Base-by-base conservation (phyloP, 2,113 vertebrate species). In the Epinephelus lanceolatus region DNA sequence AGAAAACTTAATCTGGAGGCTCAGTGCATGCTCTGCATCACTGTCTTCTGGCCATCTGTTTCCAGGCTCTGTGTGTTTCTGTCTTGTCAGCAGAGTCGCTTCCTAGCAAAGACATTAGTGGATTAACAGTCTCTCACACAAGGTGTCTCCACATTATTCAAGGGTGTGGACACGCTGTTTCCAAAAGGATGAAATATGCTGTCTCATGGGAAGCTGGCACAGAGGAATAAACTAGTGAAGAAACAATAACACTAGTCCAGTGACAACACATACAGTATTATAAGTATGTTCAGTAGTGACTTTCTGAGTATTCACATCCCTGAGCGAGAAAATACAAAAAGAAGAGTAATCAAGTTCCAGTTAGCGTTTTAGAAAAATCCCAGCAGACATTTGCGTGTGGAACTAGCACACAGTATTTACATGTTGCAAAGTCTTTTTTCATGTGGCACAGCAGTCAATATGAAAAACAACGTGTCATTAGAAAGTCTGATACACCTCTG, bases 31-130 rank as follows among this genome's bases (percentile, higher is more conserved):
- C 86, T 84, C 76, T 68, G 80, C 80, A 56, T 88, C 65, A 25
- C 63, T 80, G 79, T 77, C 80, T 90, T 56, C 62, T 66, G 81
- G 79, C 88, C 90, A 92, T 91, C 91, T 92, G 89, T 76, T 89
- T 78, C 71, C 81, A 83, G 63, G 65, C 63, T 61, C 57, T 70
- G 53, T 71, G 78, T 37, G n/a, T 84, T 92, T 91, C 82, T 88
- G 92, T 85, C 78, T 62, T 23, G 85, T 92, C 91, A 93, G 91
- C 92, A 92, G 57, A 87, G 71, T 80, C 59, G 83, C 45, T 68
- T 87, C 78, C 83, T 66, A 63, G 63, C 71, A 76, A 76, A 91
- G 84, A 88, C 90, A 86, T 92, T 92, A 91, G 87, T 85, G 83
- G 89, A 90, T 92, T 90, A 93, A 81, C 78, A 89, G 69, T 65